Base-by-base conservation (phyloP, 2,113 vertebrate genomes). In the Engystomops pustulosus region DNA sequence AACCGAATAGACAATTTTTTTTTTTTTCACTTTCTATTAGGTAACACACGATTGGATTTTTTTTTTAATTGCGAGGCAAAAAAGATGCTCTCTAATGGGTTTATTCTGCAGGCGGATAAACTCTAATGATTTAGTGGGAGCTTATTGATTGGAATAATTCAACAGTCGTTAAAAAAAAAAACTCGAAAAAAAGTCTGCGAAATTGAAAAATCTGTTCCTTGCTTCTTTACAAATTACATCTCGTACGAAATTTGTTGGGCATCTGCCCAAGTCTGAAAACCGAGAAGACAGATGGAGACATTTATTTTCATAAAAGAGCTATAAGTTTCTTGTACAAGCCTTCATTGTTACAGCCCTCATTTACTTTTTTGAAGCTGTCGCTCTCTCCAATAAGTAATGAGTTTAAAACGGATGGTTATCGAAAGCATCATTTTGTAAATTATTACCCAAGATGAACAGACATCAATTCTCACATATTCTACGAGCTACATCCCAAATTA, bases 91-190 rank as follows among this genome's bases (percentile, higher is more conserved):
- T 20, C 71, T 77, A 77, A 77, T 84, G 34, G 82, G 62, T 69
- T 44, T 69, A 78, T 55, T 84, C 60, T 41, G 74, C 45, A 47
- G 74, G 74, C 62, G 55, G 82, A 84, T 78, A 84, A 84, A 78
- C 60, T 76, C 15, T 53, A 78, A 77, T 77, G 82, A 84, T 84
- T 84, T 84, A 77, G 41, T 47, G 47, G 27, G 62, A 76, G 41
- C 30, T 49, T 69, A 51, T 68, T 84, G 82, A 84, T 84, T 77
- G 44, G 74, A 84, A 84, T 69, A 84, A 75, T 78, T 78, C 82
- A 84, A 84, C 82, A 84, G 82, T 53, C 72, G 77, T 84, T 77
- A 77, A 77, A 84, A 75, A n/a, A 84, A 74, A n/a, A 84, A 78
- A 84, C 18, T 38, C 71, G 62, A 77, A 84, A 77, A 84, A 84